phyloP scores from a whole-genome alignment of 1,140 invertebrate genomes.

The Triops cancriformis region DNA sequence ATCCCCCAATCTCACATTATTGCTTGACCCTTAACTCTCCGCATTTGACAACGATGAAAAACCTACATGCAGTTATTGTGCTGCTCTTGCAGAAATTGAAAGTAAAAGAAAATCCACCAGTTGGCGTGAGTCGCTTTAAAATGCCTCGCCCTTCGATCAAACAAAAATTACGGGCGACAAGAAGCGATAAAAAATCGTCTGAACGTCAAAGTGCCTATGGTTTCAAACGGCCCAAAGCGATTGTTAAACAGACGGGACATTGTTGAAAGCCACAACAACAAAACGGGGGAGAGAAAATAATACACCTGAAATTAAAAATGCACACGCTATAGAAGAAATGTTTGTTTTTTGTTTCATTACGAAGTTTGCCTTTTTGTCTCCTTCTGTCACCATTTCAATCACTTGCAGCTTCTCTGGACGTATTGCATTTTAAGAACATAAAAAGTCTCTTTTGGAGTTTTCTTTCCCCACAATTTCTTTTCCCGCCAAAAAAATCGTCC shows the following conservation, averaged over 20 bases:
- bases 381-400: not conserved
- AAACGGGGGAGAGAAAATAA: not conserved
- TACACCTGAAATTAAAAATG: not conserved
- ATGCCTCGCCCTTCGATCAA: not conserved
- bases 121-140: not conserved
- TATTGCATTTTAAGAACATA: slow-evolving; percentile 1
- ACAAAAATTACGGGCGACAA: not conserved
- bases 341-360: not conserved
- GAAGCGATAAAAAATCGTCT: not conserved
- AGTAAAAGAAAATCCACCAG: not conserved
- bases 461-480: not conserved
- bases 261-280: not conserved
- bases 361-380: not conserved
- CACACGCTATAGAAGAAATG: not conserved
- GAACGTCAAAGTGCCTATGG: not conserved
- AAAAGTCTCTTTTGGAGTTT: not conserved
- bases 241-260: not conserved
- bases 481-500: not conserved
- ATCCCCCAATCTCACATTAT: not conserved
- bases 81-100: not conserved
- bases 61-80: not conserved
- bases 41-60: not conserved
- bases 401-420: slow-evolving; percentile 3
- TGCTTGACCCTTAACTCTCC: not conserved
- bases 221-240: not conserved